phyloP scores from a whole-genome alignment of 64 coral and sea anemone species.

The Montipora capricornis region DNA sequence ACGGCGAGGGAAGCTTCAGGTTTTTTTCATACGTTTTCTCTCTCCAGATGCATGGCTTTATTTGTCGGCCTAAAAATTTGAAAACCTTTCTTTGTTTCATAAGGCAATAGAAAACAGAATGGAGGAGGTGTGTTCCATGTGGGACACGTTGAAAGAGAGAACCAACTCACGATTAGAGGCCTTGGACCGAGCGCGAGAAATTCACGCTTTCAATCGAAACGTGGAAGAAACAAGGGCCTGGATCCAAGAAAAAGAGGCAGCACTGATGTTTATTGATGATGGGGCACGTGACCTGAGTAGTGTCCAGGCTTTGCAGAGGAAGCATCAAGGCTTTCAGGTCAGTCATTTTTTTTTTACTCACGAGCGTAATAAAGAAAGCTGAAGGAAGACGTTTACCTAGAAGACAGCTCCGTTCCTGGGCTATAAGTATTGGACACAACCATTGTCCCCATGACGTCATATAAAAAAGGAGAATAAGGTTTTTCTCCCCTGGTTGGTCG shows the following conservation, averaged over 20 bases:
- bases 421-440: too few species aligned
- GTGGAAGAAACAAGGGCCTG: conserved; percentile 92
- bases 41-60: too few species aligned
- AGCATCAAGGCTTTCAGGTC: conserved; percentile 92
- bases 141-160: conserved; percentile 89
- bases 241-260: conserved; percentile 94
- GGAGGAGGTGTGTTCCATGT: conserved; percentile 81
- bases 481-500: too few species aligned
- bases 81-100: neutral
- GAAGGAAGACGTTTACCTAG: too few species aligned
- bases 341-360: neutral
- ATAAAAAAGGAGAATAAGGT: too few species aligned
- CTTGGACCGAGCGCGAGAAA: conserved; percentile 77
- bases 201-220: conserved; percentile 85
- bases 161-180: conserved; percentile 76
- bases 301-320: conserved; percentile 91
- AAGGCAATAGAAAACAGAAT: conserved; percentile 84
- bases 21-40: too few species aligned
- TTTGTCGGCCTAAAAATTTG: neutral
- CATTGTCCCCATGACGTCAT: too few species aligned
- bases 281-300: conserved; percentile 78
- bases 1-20: too few species aligned
- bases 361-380: neutral
- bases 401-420: too few species aligned
- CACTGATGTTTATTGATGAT: conserved; percentile 80